Percentiles rank a stretch among this genome's conserved stretches.
These are phyloP conservation scores for Crypturellus undulatus DNA, from an alignment of 2,113 vertebrate species.

Conservation along the genomic window DNA sequence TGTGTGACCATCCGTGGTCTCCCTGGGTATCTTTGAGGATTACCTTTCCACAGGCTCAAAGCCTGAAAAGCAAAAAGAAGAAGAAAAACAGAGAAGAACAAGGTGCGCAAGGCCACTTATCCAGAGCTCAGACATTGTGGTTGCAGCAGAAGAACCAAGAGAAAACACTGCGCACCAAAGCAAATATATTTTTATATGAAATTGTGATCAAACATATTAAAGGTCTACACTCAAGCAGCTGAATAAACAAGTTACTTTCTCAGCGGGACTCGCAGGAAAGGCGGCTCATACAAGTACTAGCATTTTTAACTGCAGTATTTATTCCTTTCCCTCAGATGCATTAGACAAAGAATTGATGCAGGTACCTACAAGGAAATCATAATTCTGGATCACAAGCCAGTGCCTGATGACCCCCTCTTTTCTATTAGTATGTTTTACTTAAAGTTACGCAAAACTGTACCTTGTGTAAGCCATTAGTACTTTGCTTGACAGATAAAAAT, in stretches of 20 bases:
- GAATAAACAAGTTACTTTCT: not conserved
- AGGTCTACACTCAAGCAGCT: not conserved
- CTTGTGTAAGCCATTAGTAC: not conserved
- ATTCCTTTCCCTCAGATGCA: not conserved
- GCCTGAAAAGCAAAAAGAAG: not conserved
- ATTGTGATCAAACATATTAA: not conserved
- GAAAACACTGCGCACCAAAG: accelerated
- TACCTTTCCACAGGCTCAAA: not conserved
- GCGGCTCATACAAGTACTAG: not conserved
- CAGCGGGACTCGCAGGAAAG: not conserved
- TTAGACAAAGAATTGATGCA: not conserved
- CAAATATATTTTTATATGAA: not conserved
- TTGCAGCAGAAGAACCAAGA: not conserved
- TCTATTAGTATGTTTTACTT: not conserved
- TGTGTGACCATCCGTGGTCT: accelerated
- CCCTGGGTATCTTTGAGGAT: not conserved
- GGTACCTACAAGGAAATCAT: not conserved
- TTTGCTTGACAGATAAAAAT: not conserved
- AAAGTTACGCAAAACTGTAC: not conserved
- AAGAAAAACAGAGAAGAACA: not conserved
- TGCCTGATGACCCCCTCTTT: not conserved
- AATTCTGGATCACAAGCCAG: not conserved
- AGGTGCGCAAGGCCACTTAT: not conserved
- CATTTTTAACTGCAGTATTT: not conserved
- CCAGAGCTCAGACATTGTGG: not conserved